A percentile compares a stretch with the other conserved stretches of the same genome.
phyloP scores from a whole-genome alignment of 2,797 vertebrate species.

The Euthynnus affinis region DNA sequence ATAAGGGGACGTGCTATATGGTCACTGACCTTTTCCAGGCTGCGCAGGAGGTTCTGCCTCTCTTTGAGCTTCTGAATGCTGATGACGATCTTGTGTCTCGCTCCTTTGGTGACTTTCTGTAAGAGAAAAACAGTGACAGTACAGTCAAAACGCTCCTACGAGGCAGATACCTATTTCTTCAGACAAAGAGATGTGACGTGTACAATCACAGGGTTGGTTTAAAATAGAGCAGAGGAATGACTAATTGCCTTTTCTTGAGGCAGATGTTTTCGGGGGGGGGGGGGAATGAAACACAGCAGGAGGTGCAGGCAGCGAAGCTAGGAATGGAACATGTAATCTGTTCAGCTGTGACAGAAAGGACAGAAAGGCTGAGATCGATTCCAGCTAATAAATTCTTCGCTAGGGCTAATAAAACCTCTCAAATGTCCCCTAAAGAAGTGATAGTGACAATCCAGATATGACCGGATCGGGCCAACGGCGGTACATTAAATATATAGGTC shows the following conservation, averaged over 20 bases:
- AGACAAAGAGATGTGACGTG: constrained; percentile 2
- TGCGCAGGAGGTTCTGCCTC: constrained; percentile 94
- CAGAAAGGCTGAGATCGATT: neutral
- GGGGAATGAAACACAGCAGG: neutral
- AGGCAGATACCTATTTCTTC: neutral
- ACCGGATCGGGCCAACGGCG: neutral
- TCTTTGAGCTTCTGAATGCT: constrained; percentile 99
- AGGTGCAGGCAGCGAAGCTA: neutral
- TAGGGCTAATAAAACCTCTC: neutral
- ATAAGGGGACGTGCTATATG: neutral
- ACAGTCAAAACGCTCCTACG: neutral
- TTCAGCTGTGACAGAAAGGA: neutral
- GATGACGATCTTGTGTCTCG: constrained; percentile 98
- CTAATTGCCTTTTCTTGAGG: neutral
- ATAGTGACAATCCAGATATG: neutral
- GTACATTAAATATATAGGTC: neutral
- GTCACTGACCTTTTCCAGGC: constrained; percentile 93
- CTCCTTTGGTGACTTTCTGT: constrained; percentile 99
- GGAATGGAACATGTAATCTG: neutral
- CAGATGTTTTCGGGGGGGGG: neutral
- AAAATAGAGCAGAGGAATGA: neutral
- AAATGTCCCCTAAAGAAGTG: neutral
- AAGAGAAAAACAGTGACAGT: too few species aligned
- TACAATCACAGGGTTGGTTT: neutral
- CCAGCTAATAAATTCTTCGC: neutral